Evolutionary conservation across 2,888 invertebrate genomes (phyloP).

Genomic region (Limnephilus lunatus): DNA sequence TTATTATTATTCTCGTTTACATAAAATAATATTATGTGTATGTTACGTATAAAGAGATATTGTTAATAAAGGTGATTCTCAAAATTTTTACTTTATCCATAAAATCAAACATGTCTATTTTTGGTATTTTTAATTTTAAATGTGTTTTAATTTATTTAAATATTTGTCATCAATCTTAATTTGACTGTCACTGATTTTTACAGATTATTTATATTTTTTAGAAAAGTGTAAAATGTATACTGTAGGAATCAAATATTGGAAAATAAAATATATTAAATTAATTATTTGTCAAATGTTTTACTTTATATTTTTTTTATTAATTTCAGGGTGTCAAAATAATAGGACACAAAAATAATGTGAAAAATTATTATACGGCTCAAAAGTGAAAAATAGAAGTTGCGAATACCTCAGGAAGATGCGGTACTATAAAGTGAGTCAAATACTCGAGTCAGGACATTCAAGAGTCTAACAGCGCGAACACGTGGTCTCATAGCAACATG

Average conservation of each 20-base stretch:
- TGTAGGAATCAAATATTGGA: slow-evolving; percentile 8
- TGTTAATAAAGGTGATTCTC: neutral
- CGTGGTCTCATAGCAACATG: no score
- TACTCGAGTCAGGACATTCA: neutral
- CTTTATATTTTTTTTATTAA: neutral
- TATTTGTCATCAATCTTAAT: neutral
- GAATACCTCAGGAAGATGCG: neutral
- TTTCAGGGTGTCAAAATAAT: neutral
- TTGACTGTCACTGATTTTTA: neutral
- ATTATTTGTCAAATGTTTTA: neutral
- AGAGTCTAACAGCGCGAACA: no score
- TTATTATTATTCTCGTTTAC: neutral
- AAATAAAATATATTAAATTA: slow-evolving; percentile 14
- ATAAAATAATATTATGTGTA: neutral
- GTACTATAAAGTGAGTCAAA: neutral
- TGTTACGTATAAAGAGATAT: neutral
- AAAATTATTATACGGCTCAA: neutral
- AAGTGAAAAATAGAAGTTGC: neutral
- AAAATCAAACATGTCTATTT: neutral
- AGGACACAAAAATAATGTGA: no score
- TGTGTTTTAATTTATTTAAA: neutral
- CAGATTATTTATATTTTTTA: slow-evolving; percentile 4
- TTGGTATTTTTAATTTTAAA: slow-evolving; percentile 6
- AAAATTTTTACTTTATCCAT: neutral
- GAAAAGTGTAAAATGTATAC: slow-evolving; percentile 13